phyloP scores from a whole-genome alignment of 2,797 vertebrate species.

The Lagocephalus sceleratus region DNA sequence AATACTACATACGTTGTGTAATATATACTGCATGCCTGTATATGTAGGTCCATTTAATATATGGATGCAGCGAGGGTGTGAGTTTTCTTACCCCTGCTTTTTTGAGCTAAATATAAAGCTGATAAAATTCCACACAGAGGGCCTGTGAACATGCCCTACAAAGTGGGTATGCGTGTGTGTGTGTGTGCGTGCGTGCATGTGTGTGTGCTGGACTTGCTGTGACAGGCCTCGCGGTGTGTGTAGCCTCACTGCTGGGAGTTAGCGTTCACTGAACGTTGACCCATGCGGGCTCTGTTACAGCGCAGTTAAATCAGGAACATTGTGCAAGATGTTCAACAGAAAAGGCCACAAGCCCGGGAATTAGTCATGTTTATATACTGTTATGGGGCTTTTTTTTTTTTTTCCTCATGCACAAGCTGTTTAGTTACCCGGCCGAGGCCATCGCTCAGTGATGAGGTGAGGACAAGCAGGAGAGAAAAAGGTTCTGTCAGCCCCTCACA shows the following conservation, averaged over 20 bases:
- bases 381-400: constrained; percentile 16
- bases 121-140: constrained; percentile 63
- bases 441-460: constrained; percentile 16
- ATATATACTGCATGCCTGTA: constrained; percentile 22
- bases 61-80: constrained; percentile 55
- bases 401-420: constrained; percentile 8
- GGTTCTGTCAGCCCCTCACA: constrained; percentile 16
- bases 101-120: constrained; percentile 72
- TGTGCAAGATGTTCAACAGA: constrained; percentile 5
- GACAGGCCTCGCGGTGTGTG: constrained; percentile 49
- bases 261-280: constrained; percentile 26
- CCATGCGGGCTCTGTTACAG: background rate
- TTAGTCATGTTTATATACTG: constrained; percentile 16
- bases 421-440: background rate
- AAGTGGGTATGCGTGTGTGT: constrained; percentile 31
- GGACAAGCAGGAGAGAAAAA: constrained; percentile 3
- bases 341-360: constrained; percentile 7
- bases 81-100: constrained; percentile 53
- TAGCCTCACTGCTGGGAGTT: constrained; percentile 32
- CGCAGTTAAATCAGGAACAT: background rate
- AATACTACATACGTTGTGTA: constrained; percentile 21
- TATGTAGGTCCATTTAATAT: constrained; percentile 19
- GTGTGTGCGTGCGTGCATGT: constrained; percentile 18
- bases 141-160: constrained; percentile 50
- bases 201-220: constrained; percentile 43